Evolutionary conservation across 2,888 invertebrate genomes (phyloP), one percentile per base, ranked within the genome.

Genomic region (Parnassius glacialis): DNA sequence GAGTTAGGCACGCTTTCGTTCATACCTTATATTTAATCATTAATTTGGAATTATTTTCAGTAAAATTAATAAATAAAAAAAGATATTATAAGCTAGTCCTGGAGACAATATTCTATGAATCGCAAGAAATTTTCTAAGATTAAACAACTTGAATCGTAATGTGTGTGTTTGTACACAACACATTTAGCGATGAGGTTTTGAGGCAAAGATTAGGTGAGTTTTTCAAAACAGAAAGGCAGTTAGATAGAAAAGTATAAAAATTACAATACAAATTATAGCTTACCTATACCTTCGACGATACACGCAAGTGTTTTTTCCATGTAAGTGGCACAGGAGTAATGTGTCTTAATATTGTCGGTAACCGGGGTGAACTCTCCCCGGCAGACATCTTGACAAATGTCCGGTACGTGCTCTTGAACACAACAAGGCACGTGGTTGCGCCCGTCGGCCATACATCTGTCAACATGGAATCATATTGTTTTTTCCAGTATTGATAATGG

Each of bases 361-460:
- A 96, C 96, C 1, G 96, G 94, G 0, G 96, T 96, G 83, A 96
- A 97, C 80, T 96, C 96, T 41, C 97, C 97, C 1, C 96, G 92
- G 77, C 97, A 97, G 68, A 97, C 96, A 69, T 96, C 96, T 76
- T 96, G 96, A 78, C 97, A 97, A 70, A 96, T 94, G 80, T 96
- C 96, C 0, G 97, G 97, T 20, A 97, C 95, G 62, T 94, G 93
- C 78, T 96, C 96, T 69, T 94, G 94, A 25, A 95, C 94, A 79
- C 97, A 97, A 81, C 97, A 97, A 0, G 96, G 96, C 42, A 96
- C 95, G 86, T 97, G 97, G 85, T 97, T 96, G 16, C 96, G 92
- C 0, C 96, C 96, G 81, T 97, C 96, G 68, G 94, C 93, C 95
- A 95, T 95, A 75, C 95, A 95, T 56, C 93, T 93, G 61, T 5